Evolutionary conservation across 2,888 invertebrate species (phyloP).

Genomic region (Rhagophthalmus giganteus): DNA sequence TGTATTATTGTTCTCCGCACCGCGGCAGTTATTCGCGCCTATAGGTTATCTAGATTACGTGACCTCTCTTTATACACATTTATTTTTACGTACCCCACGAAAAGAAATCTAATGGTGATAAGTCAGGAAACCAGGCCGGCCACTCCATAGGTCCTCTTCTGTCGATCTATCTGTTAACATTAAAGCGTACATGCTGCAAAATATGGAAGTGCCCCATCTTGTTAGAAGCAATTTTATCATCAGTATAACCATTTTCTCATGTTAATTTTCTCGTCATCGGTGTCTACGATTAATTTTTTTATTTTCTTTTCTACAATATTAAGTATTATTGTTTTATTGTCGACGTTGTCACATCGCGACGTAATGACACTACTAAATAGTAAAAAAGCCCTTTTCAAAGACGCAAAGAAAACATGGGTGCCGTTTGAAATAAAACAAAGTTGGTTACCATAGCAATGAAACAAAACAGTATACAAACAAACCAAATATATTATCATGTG

Average conservation of each 20-base stretch:
- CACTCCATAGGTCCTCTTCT: neutral
- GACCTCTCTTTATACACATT: neutral
- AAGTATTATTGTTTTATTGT: neutral
- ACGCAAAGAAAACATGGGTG: too few species aligned
- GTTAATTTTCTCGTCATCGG: neutral
- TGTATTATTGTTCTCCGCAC: neutral
- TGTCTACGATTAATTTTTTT: neutral
- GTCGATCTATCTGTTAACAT: neutral
- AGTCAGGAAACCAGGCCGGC: neutral
- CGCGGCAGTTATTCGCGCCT: neutral
- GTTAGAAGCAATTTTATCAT: too few species aligned
- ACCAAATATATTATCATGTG: too few species aligned
- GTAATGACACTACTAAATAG: too few species aligned
- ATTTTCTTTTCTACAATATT: neutral
- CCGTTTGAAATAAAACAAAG: too few species aligned
- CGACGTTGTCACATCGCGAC: too few species aligned
- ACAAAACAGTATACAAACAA: too few species aligned
- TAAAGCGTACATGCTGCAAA: neutral
- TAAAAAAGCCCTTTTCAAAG: too few species aligned
- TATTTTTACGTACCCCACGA: neutral
- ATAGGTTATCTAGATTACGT: neutral
- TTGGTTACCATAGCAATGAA: too few species aligned
- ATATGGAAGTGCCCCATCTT: neutral
- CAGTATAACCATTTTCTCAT: too few species aligned
- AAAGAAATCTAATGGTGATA: neutral